phyloP scores from a whole-genome alignment of 2,888 invertebrate genomes.

The Pediacus dermestoides region DNA sequence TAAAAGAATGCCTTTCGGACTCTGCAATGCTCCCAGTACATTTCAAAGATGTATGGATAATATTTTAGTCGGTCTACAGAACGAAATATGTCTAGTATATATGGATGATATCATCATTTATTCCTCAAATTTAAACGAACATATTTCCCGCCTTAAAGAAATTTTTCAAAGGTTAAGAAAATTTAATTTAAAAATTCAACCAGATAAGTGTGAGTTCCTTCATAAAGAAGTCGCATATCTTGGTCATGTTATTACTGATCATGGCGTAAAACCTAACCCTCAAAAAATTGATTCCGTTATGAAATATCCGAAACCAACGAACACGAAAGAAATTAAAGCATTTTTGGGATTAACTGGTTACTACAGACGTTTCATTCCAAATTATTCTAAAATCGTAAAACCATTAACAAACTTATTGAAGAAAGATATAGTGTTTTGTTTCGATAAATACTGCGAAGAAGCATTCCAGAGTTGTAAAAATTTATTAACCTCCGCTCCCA shows the following conservation, averaged over 20 bases:
- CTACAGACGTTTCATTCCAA: not conserved
- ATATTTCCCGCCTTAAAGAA: conserved; percentile 7
- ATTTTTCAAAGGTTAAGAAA: conserved; percentile 28
- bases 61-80: conserved; percentile 16
- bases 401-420: conserved; percentile 21
- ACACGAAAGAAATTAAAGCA: conserved; percentile 1
- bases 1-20: not conserved
- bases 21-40: conserved; percentile 18
- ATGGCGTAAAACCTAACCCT: conserved; percentile 20
- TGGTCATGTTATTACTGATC: conserved; percentile 29
- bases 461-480: conserved; percentile 15
- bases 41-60: conserved; percentile 19
- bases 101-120: conserved; percentile 9
- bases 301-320: conserved; percentile 10
- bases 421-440: conserved; percentile 23
- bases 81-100: conserved; percentile 14
- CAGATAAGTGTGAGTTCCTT: conserved; percentile 33
- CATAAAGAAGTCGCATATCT: conserved; percentile 40
- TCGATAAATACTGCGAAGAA: conserved; percentile 9
- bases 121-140: conserved; percentile 13
- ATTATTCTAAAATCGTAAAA: conserved; percentile 2
- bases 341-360: conserved; percentile 5
- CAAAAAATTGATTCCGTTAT: conserved; percentile 13
- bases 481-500: conserved; percentile 2
- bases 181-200: conserved; percentile 23